Evolutionary conservation across 2,113 vertebrate species (phyloP).

Genomic region (Odocoileus hemionus): DNA sequence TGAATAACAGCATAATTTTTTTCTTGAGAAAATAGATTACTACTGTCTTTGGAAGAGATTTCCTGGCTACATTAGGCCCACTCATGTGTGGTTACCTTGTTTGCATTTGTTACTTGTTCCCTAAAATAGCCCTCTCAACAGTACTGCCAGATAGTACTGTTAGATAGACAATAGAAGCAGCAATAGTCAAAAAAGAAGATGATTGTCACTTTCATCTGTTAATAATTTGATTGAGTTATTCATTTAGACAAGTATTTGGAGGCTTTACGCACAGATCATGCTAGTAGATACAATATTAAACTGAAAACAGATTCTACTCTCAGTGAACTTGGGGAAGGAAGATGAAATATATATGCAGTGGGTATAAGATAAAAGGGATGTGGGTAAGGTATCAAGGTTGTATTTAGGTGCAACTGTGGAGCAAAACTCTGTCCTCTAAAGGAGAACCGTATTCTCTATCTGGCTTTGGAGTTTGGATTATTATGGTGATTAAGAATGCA

Average conservation of each 20-base stretch:
- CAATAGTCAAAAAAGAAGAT: neutral
- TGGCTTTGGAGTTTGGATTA: neutral
- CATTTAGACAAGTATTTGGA: constrained; percentile 27
- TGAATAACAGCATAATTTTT: neutral
- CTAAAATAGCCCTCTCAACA: neutral
- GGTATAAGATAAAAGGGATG: neutral
- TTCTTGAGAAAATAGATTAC: neutral
- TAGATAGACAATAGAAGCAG: neutral
- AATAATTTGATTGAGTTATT: neutral
- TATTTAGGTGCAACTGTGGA: neutral
- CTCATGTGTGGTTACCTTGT: neutral
- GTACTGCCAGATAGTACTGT: neutral
- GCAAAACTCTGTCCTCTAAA: neutral
- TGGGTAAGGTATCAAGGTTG: neutral
- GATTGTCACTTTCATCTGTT: neutral
- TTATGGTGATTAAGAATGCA: neutral
- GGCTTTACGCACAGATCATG: neutral
- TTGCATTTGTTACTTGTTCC: neutral
- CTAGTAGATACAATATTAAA: neutral
- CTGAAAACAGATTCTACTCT: neutral
- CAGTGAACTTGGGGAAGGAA: neutral
- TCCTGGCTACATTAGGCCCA: neutral
- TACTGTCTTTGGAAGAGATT: neutral
- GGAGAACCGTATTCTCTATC: neutral
- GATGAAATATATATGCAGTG: neutral